phyloP scores from a whole-genome alignment of 1,140 invertebrate species.

The Hycleus cichorii region DNA sequence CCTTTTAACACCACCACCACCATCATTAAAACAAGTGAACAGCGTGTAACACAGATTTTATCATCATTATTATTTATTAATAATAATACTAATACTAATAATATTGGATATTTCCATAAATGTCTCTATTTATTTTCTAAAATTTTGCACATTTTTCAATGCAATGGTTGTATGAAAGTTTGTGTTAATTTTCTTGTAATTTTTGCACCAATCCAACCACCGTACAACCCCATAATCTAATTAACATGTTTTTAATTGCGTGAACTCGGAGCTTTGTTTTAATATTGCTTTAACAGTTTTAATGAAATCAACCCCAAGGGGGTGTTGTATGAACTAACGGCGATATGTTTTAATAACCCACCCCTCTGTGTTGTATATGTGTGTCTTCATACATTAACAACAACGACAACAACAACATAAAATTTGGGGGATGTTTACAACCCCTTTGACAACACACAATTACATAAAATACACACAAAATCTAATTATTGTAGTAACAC shows the following conservation, averaged over 20 bases:
- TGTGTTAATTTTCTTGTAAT: neutral
- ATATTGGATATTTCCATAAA: too few species aligned
- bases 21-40: constrained; percentile 3
- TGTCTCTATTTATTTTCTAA: too few species aligned
- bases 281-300: constrained; percentile 16
- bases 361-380: neutral
- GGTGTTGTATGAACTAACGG: neutral
- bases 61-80: too few species aligned
- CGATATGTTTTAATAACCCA: constrained; percentile 20
- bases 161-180: too few species aligned
- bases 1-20: neutral
- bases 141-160: too few species aligned
- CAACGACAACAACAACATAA: too few species aligned
- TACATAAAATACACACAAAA: too few species aligned
- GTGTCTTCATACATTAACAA: too few species aligned
- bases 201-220: neutral
- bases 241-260: constrained; percentile 18
- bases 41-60: constrained; percentile 10
- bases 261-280: constrained; percentile 11
- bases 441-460: too few species aligned
- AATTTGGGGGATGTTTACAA: too few species aligned
- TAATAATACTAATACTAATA: too few species aligned
- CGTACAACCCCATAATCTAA: constrained; percentile 7
- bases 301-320: constrained; percentile 16
- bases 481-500: too few species aligned